Evolutionary conservation across 2,888 invertebrate species (phyloP).

Genomic region (Sarcophaga variegata): DNA sequence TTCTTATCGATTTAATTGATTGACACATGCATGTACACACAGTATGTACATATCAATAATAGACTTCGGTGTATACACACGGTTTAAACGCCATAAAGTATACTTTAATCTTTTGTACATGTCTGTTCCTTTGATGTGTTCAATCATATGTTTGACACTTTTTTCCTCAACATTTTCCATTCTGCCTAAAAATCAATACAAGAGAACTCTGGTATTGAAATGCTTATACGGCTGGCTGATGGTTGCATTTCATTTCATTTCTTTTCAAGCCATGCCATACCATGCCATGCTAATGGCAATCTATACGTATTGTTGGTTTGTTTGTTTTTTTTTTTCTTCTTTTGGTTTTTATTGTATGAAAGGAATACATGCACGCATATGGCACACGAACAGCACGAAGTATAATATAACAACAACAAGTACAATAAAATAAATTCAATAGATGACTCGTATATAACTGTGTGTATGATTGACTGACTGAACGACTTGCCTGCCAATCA

Average conservation of each 20-base stretch:
- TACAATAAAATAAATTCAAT: constrained; percentile 39
- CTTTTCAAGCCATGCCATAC: not conserved
- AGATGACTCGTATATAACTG: constrained; percentile 21
- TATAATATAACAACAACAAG: constrained; percentile 15
- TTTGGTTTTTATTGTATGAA: not conserved
- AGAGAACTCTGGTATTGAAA: constrained; percentile 19
- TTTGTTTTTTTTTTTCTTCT: not conserved
- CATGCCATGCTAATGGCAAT: not conserved
- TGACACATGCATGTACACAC: too few relatives aligned
- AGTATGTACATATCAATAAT: too few relatives aligned
- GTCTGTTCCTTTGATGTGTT: constrained; percentile 36
- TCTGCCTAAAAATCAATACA: constrained; percentile 59
- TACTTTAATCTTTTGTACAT: not conserved
- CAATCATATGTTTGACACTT: constrained; percentile 67
- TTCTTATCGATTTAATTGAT: constrained; percentile 26
- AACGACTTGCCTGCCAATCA: constrained; percentile 55
- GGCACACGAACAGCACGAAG: constrained; percentile 8
- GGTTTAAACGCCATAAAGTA: not conserved
- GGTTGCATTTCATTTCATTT: constrained; percentile 34
- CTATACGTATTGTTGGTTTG: too few relatives aligned
- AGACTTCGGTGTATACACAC: too few relatives aligned
- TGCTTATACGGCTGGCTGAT: constrained; percentile 33
- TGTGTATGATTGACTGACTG: constrained; percentile 27
- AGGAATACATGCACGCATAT: not conserved
- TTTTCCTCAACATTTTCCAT: constrained; percentile 37